Percentiles rank a stretch among this genome's conserved stretches.
phyloP scores from a whole-genome alignment of 2,797 vertebrate genomes.

The Microcaecilia unicolor region DNA sequence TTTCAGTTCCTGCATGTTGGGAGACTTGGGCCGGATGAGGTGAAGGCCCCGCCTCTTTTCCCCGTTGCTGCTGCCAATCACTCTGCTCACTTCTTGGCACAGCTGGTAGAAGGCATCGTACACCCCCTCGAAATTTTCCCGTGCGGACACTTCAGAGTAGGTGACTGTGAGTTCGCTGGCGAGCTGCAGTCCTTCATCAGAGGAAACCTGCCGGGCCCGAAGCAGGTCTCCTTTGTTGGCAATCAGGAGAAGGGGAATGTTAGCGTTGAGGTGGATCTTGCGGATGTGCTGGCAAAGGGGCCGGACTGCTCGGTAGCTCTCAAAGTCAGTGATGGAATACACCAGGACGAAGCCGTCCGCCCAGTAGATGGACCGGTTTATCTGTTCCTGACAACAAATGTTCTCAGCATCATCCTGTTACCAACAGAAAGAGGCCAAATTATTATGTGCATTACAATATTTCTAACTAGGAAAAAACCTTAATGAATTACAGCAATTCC shows the following conservation, averaged over 20 bases:
- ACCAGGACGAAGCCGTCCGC: conserved; percentile 85
- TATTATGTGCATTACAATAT: no score
- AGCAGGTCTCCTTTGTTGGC: conserved; percentile 89
- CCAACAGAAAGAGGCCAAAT: not conserved
- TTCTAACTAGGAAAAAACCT: no score
- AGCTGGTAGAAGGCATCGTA: conserved; percentile 76
- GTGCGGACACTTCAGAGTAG: conserved; percentile 81
- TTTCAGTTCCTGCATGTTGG: conserved; percentile 93
- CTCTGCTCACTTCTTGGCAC: conserved; percentile 78
- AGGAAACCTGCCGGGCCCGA: conserved; percentile 74
- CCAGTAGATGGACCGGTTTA: conserved; percentile 86
- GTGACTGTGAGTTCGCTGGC: conserved; percentile 66
- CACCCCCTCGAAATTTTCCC: conserved; percentile 80
- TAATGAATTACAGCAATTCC: no score
- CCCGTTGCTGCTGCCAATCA: conserved; percentile 68
- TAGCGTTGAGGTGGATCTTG: conserved; percentile 79
- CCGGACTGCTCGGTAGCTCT: conserved; percentile 76
- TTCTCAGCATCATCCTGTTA: conserved; percentile 71
- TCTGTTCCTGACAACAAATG: conserved; percentile 84
- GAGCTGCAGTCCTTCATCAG: conserved; percentile 73
- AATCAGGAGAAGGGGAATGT: conserved; percentile 79
- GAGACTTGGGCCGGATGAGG: conserved; percentile 79
- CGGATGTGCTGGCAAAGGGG: conserved; percentile 82
- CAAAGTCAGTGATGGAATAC: conserved; percentile 84
- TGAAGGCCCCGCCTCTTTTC: conserved; percentile 83